Evolutionary conservation across 2,888 invertebrate genomes (phyloP), one percentile per base, ranked within the genome.

Genomic region (Epistrophella euchroma): DNA sequence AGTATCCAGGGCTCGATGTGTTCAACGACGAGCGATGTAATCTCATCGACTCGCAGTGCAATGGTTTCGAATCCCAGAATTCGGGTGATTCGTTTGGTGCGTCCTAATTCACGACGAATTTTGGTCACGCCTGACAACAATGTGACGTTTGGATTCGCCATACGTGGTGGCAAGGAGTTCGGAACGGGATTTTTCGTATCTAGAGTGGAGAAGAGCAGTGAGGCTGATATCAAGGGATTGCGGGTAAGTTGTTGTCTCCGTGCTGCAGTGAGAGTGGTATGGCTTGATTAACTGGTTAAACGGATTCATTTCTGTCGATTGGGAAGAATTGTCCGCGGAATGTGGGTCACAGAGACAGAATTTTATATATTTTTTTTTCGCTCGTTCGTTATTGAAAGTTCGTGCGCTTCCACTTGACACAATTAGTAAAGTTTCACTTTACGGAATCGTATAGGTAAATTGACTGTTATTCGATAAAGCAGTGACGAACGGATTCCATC

Each of bases 101-200:
- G 95, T 66, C 94, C 94, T 68, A 93, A 92, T 81, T 92, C 93
- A 47, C 92, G 93, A 5, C 92, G 93, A 2, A 90, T 93, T 64
- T 90, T 94, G 43, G 92, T 93, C 52, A 93, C 93, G 72, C 93
- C 94, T 1, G 94, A 94, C 86, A 89, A 89, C 19, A 94, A 93
- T 75, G 95, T 96, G 7, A 95, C 95, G 22, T 96, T 96, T 90
- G 97, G 97, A 0, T 97, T 97, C 92, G 95, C 97, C 2, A 93
- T 97, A 76, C 94, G 97, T 4, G 97, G 97, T 35, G 98, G 98
- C 17, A 94, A 96, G 88, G 98, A 98, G 91, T 97, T 98, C 91
- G 96, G 97, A 28, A 97, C 97, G 0, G 98, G 98, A 37, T 97
- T 98, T 93, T 98, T 97, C 93, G 96, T 98, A 80, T 97, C 98